Evolutionary conservation across 2,113 vertebrate genomes (phyloP), one percentile per base, ranked within the genome.

Genomic region (Chlorodrepanis virens): DNA sequence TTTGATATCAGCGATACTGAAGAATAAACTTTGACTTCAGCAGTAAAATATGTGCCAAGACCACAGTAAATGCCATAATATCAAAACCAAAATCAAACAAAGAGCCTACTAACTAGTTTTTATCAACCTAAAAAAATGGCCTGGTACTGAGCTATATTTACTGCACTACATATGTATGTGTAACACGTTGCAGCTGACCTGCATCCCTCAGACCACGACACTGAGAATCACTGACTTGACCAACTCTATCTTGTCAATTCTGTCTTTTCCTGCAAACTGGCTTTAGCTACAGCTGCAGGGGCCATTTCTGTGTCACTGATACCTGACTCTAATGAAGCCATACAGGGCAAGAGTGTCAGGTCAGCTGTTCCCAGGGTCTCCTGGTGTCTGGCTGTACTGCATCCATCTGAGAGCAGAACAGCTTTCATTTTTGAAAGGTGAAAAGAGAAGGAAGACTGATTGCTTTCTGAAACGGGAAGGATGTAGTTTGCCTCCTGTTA

Each of bases 11-110:
- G 47, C 19, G 37, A 90, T 86, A 86, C 40, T 39, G 40, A 95
- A 67, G 71, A 92, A 88, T 52, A 91, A 90, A 90, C 79, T 95
- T 96, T 52, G 71, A 93, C 84, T 86, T 91, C 72, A 64, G 79
- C 16, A 42, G 52, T 93, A 86, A 95, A 95, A 90, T 77, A 93
- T 22, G 53, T 65, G 60, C 88, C 64, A 75, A 10, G n/a, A 89
- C 37, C 76, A 75, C 59, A 49, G 64, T 5, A 91, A 78, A 86
- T 80, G 96, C 24, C 70, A 33, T 18, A 47, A 29, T 64, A 93
- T 83, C 69, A 68, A 89, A 81, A 44, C 9, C 37, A 84, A 86
- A 96, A 92, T 92, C 92, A 78, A 93, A 88, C 44, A 75, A 90
- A 94, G 57, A 90, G 61, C 50, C 79, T 75, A 74, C 50, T 78